Conservation (phyloP, 2,113 vertebrate genomes). For the Oxygymnocypris stewartii region DNA sequence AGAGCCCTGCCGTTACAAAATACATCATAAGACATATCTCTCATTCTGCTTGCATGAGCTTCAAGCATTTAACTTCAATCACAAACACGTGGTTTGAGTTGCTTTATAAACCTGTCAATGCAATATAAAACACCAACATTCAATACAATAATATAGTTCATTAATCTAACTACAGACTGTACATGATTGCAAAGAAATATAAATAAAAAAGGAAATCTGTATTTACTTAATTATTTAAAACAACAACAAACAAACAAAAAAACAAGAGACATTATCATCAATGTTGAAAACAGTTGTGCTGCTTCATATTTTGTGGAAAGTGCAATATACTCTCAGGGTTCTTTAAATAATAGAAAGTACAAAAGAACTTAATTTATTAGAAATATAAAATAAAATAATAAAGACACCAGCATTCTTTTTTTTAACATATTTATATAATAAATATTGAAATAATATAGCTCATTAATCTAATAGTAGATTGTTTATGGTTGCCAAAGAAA, state of each 20-base stretch:
- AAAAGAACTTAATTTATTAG: background rate
- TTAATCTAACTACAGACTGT: background rate
- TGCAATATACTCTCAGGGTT: background rate
- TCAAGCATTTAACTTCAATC: background rate
- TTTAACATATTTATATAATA: background rate
- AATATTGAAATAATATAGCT: background rate
- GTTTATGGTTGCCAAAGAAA: background rate
- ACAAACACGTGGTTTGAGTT: background rate
- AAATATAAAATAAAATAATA: too few species aligned
- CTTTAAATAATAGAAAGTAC: background rate
- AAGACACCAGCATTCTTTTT: background rate
- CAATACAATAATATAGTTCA: background rate
- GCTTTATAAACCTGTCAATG: background rate
- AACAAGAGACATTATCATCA: background rate
- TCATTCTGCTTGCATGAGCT: too few species aligned
- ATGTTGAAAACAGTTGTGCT: background rate
- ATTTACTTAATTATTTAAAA: too few species aligned
- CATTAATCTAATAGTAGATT: background rate
- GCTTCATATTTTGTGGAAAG: background rate
- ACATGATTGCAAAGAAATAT: background rate
- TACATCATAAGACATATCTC: background rate
- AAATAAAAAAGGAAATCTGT: background rate
- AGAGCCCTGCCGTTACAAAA: constrained; percentile 58
- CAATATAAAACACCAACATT: background rate
- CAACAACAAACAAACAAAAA: background rate